A percentile compares a stretch with the other conserved stretches of the same genome.
These are phyloP conservation scores for Megathymus violae DNA, from an alignment of 1,140 invertebrate species.

Conservation along the genomic window DNA sequence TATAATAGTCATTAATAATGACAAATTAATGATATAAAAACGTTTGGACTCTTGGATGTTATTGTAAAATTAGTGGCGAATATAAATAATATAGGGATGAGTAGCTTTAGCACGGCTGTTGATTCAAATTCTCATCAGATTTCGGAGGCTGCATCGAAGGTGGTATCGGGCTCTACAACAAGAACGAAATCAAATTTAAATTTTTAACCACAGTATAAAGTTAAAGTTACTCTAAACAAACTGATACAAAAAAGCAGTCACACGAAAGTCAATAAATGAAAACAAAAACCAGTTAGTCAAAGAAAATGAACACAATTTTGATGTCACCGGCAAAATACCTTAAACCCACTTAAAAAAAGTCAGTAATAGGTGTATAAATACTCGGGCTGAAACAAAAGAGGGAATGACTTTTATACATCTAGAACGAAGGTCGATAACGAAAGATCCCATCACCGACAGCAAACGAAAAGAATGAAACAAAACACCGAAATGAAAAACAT, in stretches of 20 bases:
- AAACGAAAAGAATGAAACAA: slow-evolving; percentile 46
- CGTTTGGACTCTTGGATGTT: slow-evolving; percentile 61
- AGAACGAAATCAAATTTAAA: slow-evolving; percentile 22
- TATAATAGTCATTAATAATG: slow-evolving; percentile 32
- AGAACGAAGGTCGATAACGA: slow-evolving; percentile 42
- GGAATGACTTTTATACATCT: slow-evolving; percentile 45
- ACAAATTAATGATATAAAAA: slow-evolving; percentile 52
- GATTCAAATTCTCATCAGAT: slow-evolving; percentile 88
- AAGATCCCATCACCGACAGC: slow-evolving; percentile 58
- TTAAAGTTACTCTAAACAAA: slow-evolving; percentile 18
- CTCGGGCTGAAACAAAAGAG: slow-evolving; percentile 82
- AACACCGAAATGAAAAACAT: slow-evolving; percentile 36
- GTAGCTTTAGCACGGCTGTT: slow-evolving; percentile 67
- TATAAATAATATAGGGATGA: slow-evolving; percentile 46
- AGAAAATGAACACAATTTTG: slow-evolving; percentile 40
- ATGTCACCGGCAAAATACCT: slow-evolving; percentile 48
- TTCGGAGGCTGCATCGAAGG: slow-evolving; percentile 84
- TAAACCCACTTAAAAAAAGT: slow-evolving; percentile 58
- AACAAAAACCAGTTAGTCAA: slow-evolving; percentile 43
- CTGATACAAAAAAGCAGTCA: slow-evolving; percentile 30
- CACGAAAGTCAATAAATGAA: slow-evolving; percentile 40
- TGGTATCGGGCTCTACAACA: slow-evolving; percentile 87
- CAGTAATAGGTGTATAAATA: slow-evolving; percentile 85
- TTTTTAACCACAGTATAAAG: too few relatives aligned
- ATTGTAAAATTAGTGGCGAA: slow-evolving; percentile 57